Base-by-base conservation (phyloP, 2,113 vertebrate species). In the Oncorhynchus mykiss region DNA sequence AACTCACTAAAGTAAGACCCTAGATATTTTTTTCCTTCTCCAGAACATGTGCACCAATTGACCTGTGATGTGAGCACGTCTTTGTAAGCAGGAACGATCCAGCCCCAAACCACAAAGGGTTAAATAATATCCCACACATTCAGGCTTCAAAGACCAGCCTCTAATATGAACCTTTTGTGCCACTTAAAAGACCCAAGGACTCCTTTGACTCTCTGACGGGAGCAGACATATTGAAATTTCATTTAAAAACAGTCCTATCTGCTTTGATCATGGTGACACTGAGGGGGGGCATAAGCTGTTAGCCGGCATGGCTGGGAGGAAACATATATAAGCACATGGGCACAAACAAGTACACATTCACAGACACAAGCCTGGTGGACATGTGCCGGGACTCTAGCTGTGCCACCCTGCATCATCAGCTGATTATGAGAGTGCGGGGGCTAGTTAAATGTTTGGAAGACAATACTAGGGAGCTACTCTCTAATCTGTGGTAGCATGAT, bases 81-180 rank as follows among this genome's bases (percentile, higher is more conserved):
- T 85, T 82, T 86, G 85, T 81, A 82, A 79, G 84, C 82, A 83
- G 87, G 85, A 75, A 86, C 86, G 86, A 87, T 57, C 77, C 78
- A 89, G 88, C 83, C 85, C 88, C 82, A 89, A 90, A 91, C 87
- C 89, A 84, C 85, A 84, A 87, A 88, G 85, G 91, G 86, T 84
- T 89, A 82, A 82, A 91, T 87, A 85, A 88, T 77, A 81, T 86
- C 88, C 90, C 87, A 85, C 89, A 88, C 87, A 88, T 87, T 81
- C 86, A 88, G 22, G 70, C 88, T 88, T 92, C 89, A 94, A 92
- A 93, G 91, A 85, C 85, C 77, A 79, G 88, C 84, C 88, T 88
- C 88, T 92, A 92, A 92, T 92, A 90, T 91, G 82, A 92, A 91
- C 87, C 88, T 87, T 92, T 88, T 89, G 88, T 89, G 89, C 87